phyloP scores from a whole-genome alignment of 2,113 vertebrate species.

The Plectropomus leopardus region DNA sequence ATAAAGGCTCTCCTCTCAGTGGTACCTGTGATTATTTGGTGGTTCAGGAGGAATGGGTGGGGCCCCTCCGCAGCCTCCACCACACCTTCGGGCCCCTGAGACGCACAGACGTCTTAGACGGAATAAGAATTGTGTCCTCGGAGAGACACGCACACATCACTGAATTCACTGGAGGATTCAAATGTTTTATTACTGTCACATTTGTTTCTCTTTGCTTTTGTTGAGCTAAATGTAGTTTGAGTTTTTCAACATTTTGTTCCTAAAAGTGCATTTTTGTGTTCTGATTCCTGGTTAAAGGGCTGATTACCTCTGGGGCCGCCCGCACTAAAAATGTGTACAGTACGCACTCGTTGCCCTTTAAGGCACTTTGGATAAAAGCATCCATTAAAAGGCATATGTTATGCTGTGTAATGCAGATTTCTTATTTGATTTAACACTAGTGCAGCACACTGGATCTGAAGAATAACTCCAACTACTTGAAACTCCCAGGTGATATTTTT shows the following conservation, averaged over 20 bases:
- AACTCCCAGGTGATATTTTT: constrained; percentile 28
- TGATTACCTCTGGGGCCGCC: constrained; percentile 42
- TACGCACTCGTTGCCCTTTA: constrained; percentile 23
- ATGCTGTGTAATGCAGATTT: constrained; percentile 29
- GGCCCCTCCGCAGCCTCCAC: constrained; percentile 21
- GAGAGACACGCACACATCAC: constrained; percentile 43
- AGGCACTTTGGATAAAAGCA: constrained; percentile 46
- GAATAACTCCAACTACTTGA: constrained; percentile 13
- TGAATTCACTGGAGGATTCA: constrained; percentile 52
- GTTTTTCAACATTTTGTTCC: constrained; percentile 21
- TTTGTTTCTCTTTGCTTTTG: constrained; percentile 47
- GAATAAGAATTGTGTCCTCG: constrained; percentile 64
- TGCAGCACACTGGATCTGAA: background rate
- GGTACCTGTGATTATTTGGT: constrained; percentile 41
- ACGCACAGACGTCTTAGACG: constrained; percentile 38
- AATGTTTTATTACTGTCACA: constrained; percentile 35
- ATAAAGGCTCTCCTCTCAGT: background rate
- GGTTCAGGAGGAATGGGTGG: constrained; percentile 19
- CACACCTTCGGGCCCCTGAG: constrained; percentile 31
- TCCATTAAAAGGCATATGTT: constrained; percentile 48
- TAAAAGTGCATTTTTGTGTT: constrained; percentile 60
- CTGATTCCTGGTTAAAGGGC: constrained; percentile 37
- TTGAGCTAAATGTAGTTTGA: constrained; percentile 19
- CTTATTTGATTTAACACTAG: constrained; percentile 26
- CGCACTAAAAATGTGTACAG: constrained; percentile 22